Evolutionary conservation across 2,113 vertebrate genomes (phyloP).

Genomic region (Piprites chloris): DNA sequence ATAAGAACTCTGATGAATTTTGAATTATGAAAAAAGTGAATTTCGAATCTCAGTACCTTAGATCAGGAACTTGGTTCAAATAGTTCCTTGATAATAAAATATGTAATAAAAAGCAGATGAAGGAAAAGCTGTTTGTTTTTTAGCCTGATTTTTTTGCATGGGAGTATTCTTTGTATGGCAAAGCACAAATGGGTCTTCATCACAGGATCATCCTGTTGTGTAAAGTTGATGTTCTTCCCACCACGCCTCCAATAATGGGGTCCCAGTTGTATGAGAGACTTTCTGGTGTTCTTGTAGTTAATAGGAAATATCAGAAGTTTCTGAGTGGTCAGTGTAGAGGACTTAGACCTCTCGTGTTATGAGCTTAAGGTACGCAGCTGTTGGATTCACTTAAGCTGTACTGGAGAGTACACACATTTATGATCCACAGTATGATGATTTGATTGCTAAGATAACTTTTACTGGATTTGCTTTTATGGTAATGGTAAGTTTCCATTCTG

Average conservation of each 20-base stretch:
- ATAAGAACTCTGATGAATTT: neutral
- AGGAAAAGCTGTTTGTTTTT: neutral
- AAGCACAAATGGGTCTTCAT: neutral
- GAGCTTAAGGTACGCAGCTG: neutral
- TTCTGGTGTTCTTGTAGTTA: neutral
- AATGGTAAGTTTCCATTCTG: neutral
- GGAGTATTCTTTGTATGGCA: neutral
- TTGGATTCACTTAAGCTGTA: neutral
- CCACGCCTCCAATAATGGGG: fast-evolving
- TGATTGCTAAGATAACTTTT: neutral
- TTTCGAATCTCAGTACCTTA: neutral
- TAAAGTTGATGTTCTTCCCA: neutral
- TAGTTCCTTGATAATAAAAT: neutral
- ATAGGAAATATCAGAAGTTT: neutral
- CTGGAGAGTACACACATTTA: neutral
- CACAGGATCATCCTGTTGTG: neutral
- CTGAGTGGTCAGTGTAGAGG: neutral
- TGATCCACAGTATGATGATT: neutral
- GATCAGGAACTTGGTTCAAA: neutral
- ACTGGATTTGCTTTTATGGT: neutral
- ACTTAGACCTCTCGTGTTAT: neutral
- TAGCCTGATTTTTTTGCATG: neutral
- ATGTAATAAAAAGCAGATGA: neutral
- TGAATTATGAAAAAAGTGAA: neutral
- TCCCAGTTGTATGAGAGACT: neutral